Conservation (phyloP, 2,888 invertebrate genomes). For the Bruchidius siliquastri region DNA sequence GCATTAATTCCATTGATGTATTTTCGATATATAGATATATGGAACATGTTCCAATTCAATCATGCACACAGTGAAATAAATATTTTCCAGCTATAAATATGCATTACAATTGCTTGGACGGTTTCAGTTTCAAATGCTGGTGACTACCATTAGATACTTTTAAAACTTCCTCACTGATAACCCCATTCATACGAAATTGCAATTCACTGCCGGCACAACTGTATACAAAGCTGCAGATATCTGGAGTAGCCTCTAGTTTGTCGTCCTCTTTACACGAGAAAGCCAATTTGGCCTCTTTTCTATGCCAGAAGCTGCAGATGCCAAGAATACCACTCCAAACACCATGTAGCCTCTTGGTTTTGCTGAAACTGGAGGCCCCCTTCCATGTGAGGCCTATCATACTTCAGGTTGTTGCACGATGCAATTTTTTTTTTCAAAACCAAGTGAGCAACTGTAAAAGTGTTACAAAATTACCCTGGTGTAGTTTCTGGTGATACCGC, state of each 20-base stretch:
- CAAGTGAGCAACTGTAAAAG: not conserved
- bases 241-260: too few relatives aligned
- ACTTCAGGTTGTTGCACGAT: not conserved
- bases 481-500: conserved; percentile 64
- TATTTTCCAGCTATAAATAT: too few relatives aligned
- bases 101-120: not conserved
- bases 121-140: too few relatives aligned
- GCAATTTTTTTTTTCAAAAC: not conserved
- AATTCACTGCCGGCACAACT: not conserved
- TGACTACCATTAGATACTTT: too few relatives aligned
- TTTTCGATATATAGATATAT: too few relatives aligned
- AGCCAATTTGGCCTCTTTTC: not conserved
- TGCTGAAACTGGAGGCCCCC: not conserved
- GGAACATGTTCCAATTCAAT: too few relatives aligned
- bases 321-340: not conserved
- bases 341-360: not conserved
- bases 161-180: not conserved
- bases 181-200: not conserved
- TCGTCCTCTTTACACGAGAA: too few relatives aligned
- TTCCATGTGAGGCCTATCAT: not conserved
- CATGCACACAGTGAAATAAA: too few relatives aligned
- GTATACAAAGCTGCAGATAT: not conserved
- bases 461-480: conserved; percentile 57
- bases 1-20: too few relatives aligned
- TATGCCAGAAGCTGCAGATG: not conserved